Base-by-base conservation (phyloP, 2,888 invertebrate species). In the Proisotoma minuta region DNA sequence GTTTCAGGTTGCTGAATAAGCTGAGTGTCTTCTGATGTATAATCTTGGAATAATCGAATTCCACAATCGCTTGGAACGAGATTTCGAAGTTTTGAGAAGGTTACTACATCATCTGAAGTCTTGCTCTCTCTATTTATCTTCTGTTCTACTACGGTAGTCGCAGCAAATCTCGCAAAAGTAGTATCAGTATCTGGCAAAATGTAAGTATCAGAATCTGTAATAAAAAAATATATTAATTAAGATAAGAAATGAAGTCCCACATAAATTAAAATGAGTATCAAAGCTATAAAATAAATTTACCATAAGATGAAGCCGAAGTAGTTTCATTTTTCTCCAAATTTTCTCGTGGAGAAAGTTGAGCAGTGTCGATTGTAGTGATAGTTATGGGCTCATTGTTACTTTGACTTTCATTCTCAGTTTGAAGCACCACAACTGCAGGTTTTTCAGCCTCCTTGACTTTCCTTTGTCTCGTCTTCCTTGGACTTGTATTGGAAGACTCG, bases 331-430 rank as follows among this genome's bases (percentile, higher is more conserved):
- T n/a, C n/a, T n/a, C n/a, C n/a, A n/a, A n/a, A n/a, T n/a, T n/a
- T n/a, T n/a, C n/a, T n/a, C n/a, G n/a, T 27, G 71, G 71, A 15
- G 68, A 68, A 0, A 63, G 47, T n/a, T 67, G 64, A n/a, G 69
- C 65, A 2, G 71, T 67, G 18, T 65, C 65, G n/a, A 68, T 61
- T n/a, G 65, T 67, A 20, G 3, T 49, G 3, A 4, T 3, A 22
- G 12, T n/a, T n/a, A n/a, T n/a, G n/a, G n/a, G n/a, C 15, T 34
- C 34, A 10, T 34, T 8, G 8, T 10, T 15, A 10, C 15, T 34
- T 34, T 10, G 8, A 8, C 8, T 34, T 8, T 8, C 8, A 15
- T 8, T 34, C 34, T 34, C 34, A 10, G 8, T 15, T 10, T 8
- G 34, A 15, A 34, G 8, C 8, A 34, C 34, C 15, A 15, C 15